Conservation (phyloP, 2,113 vertebrate species). For the Cygnus atratus region DNA sequence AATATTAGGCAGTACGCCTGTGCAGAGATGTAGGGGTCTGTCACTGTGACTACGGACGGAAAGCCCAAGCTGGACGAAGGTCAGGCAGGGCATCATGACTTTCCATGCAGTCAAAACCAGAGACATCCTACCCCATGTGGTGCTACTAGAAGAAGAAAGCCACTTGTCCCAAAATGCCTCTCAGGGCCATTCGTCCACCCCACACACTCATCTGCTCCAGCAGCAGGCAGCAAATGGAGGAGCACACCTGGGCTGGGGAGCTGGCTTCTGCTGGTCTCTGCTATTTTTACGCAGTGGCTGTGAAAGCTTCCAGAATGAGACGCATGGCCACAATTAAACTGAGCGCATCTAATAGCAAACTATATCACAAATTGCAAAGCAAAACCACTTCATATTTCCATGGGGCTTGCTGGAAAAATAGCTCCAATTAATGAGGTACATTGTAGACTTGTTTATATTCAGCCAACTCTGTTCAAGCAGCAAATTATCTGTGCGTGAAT, state of each 20-base stretch:
- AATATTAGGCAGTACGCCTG: background rate
- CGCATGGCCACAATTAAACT: background rate
- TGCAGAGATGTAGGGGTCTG: background rate
- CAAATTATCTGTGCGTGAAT: conserved; percentile 49
- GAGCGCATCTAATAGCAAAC: conserved; percentile 2
- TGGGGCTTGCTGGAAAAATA: conserved; percentile 48
- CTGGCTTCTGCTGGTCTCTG: conserved; percentile 13
- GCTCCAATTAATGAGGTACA: conserved; percentile 52
- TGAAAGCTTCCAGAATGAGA: conserved; percentile 48
- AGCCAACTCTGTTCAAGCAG: conserved; percentile 19
- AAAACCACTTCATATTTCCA: conserved; percentile 51
- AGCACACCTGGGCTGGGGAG: conserved; percentile 53
- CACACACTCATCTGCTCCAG: conserved; percentile 8
- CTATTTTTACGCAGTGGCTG: conserved; percentile 48
- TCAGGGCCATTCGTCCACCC: background rate
- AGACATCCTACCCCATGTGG: background rate
- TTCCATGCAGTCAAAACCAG: background rate
- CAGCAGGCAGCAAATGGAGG: background rate
- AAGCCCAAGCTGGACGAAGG: background rate
- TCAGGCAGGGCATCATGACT: background rate
- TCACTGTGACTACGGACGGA: background rate
- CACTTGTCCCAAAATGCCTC: background rate
- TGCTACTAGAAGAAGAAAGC: background rate
- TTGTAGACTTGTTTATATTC: conserved; percentile 55
- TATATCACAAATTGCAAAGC: conserved; percentile 16